Conservation (phyloP, 2,888 invertebrate genomes). For the Sympetrum striolatum region DNA sequence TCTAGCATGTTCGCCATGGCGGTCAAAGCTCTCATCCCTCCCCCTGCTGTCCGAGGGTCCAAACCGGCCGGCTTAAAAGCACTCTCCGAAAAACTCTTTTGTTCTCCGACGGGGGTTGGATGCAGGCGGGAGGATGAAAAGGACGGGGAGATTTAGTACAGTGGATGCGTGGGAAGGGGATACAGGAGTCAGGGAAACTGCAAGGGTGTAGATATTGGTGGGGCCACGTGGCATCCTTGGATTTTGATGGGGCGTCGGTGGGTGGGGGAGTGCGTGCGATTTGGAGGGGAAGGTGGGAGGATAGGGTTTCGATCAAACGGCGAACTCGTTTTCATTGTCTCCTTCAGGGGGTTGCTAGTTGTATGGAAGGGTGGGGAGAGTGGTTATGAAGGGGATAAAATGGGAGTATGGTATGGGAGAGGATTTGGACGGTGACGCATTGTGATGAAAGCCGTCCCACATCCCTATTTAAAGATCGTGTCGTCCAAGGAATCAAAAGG, state of each 20-base stretch:
- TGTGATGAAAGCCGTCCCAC: constrained; percentile 9
- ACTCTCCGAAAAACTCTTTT: background rate
- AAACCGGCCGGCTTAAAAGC: background rate
- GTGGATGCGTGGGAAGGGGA: background rate
- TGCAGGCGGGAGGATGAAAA: background rate
- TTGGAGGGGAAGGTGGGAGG: background rate
- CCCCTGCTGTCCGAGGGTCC: background rate
- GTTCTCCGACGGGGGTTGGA: background rate
- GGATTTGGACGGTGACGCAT: background rate
- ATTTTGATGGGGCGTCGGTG: background rate
- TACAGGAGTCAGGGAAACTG: background rate
- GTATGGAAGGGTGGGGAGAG: background rate
- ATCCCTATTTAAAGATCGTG: background rate
- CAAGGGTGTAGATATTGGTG: background rate
- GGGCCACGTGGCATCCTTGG: background rate
- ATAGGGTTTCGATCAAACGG: constrained; percentile 39
- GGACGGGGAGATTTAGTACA: background rate
- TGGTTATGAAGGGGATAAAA: background rate
- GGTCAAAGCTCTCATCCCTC: background rate
- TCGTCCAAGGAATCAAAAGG: background rate
- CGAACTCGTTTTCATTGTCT: constrained; percentile 21
- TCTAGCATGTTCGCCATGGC: background rate
- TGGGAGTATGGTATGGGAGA: background rate
- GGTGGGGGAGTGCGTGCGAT: background rate
- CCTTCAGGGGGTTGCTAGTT: background rate